A percentile compares a stretch with the other conserved stretches of the same genome.
Conservation (phyloP, 2,797 vertebrate species). For the Acestrorhynchus altus region DNA sequence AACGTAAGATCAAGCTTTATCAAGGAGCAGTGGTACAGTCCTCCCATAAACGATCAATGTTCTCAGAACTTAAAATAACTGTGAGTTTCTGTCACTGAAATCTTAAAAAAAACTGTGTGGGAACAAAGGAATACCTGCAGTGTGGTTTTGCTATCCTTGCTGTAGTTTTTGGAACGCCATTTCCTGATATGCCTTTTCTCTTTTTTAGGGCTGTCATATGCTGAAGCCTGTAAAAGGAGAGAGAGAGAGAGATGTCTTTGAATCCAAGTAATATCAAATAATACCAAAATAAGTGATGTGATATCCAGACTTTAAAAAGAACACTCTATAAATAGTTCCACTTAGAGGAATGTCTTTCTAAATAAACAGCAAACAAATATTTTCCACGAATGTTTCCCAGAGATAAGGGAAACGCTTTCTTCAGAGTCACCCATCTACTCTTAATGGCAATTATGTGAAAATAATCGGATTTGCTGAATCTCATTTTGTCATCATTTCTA, state of each 20-base stretch:
- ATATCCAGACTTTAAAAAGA: neutral
- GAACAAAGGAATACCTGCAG: conserved; percentile 83
- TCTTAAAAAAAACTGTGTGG: neutral
- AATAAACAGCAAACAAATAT: neutral
- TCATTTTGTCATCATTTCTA: conserved; percentile 3
- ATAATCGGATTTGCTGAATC: conserved; percentile 19
- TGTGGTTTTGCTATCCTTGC: conserved; percentile 92
- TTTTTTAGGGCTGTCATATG: conserved; percentile 96
- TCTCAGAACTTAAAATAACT: no score
- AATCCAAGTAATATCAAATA: neutral
- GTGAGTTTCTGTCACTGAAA: neutral
- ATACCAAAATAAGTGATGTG: neutral
- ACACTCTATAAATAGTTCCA: neutral
- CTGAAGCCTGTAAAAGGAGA: conserved; percentile 76
- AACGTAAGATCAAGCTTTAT: neutral
- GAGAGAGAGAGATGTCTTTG: conserved; percentile 4
- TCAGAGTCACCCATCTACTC: neutral
- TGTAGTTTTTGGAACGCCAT: conserved; percentile 90
- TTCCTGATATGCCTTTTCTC: conserved; percentile 90
- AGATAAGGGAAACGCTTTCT: neutral
- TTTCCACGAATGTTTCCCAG: neutral
- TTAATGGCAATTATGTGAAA: conserved; percentile 24
- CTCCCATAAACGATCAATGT: neutral
- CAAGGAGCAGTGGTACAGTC: neutral
- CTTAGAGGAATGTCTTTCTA: neutral